phyloP scores from a whole-genome alignment of 2,888 invertebrate species.

The Hypercompe scribonia region DNA sequence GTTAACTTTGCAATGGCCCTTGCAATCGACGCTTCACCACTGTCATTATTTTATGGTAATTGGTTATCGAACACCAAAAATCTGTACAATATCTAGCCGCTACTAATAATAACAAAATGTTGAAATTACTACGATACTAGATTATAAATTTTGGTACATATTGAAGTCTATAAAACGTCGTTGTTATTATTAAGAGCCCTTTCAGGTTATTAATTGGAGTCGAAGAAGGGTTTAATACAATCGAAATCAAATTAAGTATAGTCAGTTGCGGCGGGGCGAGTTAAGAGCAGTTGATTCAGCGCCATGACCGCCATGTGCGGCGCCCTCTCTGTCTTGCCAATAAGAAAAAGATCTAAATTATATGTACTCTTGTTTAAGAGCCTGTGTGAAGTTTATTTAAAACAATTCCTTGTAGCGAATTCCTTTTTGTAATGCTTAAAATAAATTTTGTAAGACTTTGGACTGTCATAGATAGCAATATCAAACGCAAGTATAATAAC shows the following conservation, averaged over 20 bases:
- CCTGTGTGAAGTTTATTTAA: constrained; percentile 5
- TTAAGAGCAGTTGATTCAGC: constrained; percentile 81
- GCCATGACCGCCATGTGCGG: constrained; percentile 71
- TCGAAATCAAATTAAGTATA: constrained; percentile 84
- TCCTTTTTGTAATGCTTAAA: neutral
- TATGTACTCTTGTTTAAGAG: constrained; percentile 24
- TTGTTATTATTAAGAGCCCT: constrained; percentile 68
- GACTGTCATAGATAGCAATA: neutral
- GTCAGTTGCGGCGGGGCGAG: constrained; percentile 78
- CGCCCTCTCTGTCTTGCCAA: constrained; percentile 59
- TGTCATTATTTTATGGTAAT: constrained; percentile 58
- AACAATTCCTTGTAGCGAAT: neutral
- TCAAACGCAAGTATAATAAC: no score
- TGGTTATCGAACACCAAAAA: constrained; percentile 43
- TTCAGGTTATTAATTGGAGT: constrained; percentile 78
- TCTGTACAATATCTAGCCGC: neutral
- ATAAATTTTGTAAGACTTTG: neutral
- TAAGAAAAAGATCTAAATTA: constrained; percentile 68
- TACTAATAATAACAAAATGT: constrained; percentile 24
- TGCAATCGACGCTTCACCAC: constrained; percentile 59
- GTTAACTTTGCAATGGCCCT: constrained; percentile 54
- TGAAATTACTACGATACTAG: constrained; percentile 24
- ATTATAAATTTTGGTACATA: constrained; percentile 35
- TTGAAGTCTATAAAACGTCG: constrained; percentile 42
- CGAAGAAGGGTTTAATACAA: constrained; percentile 82